phyloP scores from a whole-genome alignment of 1,140 invertebrate genomes.

The Brachionus plicatilis region DNA sequence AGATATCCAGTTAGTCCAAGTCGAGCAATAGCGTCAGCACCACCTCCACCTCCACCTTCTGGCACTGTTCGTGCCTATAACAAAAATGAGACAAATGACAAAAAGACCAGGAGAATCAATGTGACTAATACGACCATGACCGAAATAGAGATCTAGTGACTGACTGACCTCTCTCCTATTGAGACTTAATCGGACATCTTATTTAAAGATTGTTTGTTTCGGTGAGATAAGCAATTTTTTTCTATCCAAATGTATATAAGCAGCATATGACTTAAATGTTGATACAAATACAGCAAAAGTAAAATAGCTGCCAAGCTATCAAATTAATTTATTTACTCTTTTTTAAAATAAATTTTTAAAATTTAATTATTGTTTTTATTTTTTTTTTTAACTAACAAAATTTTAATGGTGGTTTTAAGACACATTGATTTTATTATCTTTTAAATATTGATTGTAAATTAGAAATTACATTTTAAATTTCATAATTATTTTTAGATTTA shows the following conservation, averaged over 20 bases:
- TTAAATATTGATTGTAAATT: too few relatives aligned
- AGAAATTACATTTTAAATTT: too few relatives aligned
- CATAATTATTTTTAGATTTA: too few relatives aligned
- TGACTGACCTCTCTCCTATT: not conserved
- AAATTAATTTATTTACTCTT: not conserved
- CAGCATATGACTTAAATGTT: not conserved
- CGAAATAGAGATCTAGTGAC: not conserved
- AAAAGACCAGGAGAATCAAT: not conserved
- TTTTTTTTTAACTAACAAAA: not conserved
- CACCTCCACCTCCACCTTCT: not conserved
- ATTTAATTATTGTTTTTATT: not conserved
- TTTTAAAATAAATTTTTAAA: not conserved
- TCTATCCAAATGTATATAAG: not conserved
- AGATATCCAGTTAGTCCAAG: not conserved
- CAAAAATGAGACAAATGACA: not conserved
- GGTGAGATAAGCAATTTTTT: not conserved
- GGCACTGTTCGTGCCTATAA: not conserved
- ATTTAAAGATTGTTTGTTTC: not conserved
- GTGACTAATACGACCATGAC: not conserved
- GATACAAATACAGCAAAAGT: not conserved
- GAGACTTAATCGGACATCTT: not conserved
- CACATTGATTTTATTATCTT: too few relatives aligned
- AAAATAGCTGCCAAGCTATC: not conserved
- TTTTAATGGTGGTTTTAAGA: not conserved
- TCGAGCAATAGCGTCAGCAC: not conserved